Conservation (phyloP, 2,113 vertebrate genomes). For the Muscicapa adusta region DNA sequence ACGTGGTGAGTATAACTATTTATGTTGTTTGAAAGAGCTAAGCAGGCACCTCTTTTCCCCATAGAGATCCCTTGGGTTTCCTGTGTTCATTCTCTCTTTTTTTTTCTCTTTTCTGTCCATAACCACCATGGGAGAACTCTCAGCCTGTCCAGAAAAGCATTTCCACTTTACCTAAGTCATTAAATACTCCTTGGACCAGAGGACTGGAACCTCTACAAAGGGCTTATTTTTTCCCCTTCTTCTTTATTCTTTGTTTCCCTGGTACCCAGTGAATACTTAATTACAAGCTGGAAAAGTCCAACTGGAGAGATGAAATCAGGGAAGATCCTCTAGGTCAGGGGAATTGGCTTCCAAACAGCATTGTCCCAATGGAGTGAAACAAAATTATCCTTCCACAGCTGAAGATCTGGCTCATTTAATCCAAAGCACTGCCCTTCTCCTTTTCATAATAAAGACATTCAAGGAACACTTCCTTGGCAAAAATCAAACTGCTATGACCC, state of each 20-base stretch:
- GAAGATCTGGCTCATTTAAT: neutral
- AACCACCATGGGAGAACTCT: neutral
- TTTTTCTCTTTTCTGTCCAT: neutral
- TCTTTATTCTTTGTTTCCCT: conserved; percentile 36
- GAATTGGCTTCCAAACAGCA: neutral
- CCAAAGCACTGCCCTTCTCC: neutral
- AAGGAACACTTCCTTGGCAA: neutral
- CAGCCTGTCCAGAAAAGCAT: neutral
- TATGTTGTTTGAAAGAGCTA: neutral
- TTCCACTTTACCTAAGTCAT: conserved; percentile 32
- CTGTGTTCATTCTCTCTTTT: neutral
- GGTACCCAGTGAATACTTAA: neutral
- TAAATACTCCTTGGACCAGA: conserved; percentile 34
- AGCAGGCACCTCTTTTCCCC: neutral
- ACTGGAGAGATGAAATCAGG: conserved; percentile 35
- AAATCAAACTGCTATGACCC: neutral
- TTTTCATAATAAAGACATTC: neutral
- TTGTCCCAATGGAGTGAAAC: neutral
- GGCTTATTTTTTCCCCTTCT: neutral
- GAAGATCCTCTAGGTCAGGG: conserved; percentile 34
- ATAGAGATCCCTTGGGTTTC: neutral
- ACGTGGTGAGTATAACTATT: neutral
- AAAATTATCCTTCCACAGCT: conserved; percentile 7
- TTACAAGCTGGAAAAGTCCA: conserved; percentile 31
- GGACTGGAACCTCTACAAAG: conserved; percentile 38